Evolutionary conservation across 2,113 vertebrate genomes (phyloP).

Genomic region (Anhinga anhinga): DNA sequence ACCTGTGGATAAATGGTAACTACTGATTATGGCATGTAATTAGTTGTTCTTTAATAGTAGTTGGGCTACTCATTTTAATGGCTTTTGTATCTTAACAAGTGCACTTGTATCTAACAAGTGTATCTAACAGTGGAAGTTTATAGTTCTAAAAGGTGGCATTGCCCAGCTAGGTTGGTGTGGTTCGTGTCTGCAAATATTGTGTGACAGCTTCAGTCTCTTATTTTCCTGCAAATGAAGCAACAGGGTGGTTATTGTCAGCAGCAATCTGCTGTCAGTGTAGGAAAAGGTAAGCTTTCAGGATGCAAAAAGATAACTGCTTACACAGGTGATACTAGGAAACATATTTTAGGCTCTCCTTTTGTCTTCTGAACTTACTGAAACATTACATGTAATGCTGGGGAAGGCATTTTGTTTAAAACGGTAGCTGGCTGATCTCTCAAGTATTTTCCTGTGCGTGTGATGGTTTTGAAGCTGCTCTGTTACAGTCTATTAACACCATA

Average conservation of each 20-base stretch:
- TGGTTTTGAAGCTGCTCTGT: neutral
- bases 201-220: neutral
- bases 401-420: neutral
- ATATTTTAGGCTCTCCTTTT: neutral
- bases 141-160: neutral
- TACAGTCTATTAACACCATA: rapidly evolving
- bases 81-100: neutral
- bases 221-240: neutral
- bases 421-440: neutral
- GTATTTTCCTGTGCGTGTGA: neutral
- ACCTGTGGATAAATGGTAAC: neutral
- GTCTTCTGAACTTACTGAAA: neutral
- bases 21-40: neutral
- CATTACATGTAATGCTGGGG: neutral
- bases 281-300: neutral
- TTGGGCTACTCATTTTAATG: neutral
- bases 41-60: neutral
- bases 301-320: neutral
- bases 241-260: neutral
- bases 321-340: rapidly evolving
- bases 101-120: neutral
- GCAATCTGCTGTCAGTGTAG: rapidly evolving
- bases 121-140: rapidly evolving
- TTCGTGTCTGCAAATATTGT: neutral
- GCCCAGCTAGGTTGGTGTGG: neutral